These are phyloP conservation scores for Peromyscus polionotus DNA, from an alignment of 2,113 vertebrate genomes.

Conservation along the genomic window DNA sequence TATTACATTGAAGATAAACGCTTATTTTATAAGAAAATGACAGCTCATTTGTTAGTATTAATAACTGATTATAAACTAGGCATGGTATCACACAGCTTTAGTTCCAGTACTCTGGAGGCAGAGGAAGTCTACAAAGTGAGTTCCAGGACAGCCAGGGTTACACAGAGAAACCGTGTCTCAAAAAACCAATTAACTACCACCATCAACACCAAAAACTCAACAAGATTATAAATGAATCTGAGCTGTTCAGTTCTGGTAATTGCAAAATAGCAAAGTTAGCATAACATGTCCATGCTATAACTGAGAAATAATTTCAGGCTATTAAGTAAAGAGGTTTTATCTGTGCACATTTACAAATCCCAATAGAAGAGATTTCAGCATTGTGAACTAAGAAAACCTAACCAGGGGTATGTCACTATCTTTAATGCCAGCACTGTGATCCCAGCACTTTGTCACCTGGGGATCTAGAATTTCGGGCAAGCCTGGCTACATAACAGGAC, in stretches of 20 bases:
- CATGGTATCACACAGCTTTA: background rate
- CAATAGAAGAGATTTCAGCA: slow-evolving; percentile 8
- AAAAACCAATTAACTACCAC: background rate
- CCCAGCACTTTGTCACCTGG: background rate
- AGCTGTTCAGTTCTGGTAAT: background rate
- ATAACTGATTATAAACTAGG: background rate
- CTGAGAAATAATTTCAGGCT: slow-evolving; percentile 26
- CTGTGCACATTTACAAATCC: background rate
- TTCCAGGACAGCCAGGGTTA: background rate
- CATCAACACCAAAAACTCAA: background rate
- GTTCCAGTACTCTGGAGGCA: background rate
- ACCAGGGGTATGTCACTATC: background rate
- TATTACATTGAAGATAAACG: slow-evolving; percentile 27
- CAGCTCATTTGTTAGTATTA: background rate
- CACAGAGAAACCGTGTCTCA: background rate
- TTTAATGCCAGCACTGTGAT: background rate
- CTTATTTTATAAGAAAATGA: slow-evolving; percentile 40
- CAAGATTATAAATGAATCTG: slow-evolving; percentile 7
- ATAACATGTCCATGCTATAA: background rate
- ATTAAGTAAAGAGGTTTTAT: slow-evolving; percentile 30
- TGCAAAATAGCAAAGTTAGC: slow-evolving; percentile 20
- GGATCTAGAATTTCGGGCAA: background rate
- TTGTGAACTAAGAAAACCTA: slow-evolving; percentile 15
- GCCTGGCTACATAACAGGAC: background rate
- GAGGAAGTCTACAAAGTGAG: background rate